A percentile compares a stretch with the other conserved stretches of the same genome.
phyloP scores from a whole-genome alignment of 2,888 invertebrate species.

The Gari tellinella region DNA sequence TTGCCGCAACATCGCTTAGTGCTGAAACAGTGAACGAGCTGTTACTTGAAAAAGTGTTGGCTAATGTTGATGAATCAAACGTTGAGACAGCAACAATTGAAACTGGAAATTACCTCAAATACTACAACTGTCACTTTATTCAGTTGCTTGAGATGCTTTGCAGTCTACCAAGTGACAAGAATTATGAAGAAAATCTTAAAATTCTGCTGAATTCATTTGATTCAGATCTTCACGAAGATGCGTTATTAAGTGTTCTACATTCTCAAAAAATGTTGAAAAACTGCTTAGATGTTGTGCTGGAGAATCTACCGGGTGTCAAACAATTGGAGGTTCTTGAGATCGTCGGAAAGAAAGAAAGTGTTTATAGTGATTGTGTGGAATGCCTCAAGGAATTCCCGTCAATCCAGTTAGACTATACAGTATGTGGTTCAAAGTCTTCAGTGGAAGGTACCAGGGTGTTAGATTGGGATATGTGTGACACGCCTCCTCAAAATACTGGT shows the following conservation, averaged over 20 bases:
- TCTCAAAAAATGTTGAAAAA: constrained; percentile 74
- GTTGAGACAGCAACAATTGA: neutral
- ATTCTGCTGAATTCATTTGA: constrained; percentile 53
- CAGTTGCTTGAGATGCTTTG: constrained; percentile 49
- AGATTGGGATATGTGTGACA: constrained; percentile 87
- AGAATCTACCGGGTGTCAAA: constrained; percentile 91
- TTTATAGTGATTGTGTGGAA: constrained; percentile 56
- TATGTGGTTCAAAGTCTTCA: constrained; percentile 86
- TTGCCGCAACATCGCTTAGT: neutral
- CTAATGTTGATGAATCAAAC: neutral
- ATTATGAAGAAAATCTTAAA: constrained; percentile 42
- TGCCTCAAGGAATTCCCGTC: constrained; percentile 89
- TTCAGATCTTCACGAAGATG: constrained; percentile 61
- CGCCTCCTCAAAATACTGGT: constrained; percentile 80
- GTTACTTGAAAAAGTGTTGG: constrained; percentile 1
- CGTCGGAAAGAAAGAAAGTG: constrained; percentile 28
- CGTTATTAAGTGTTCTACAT: constrained; percentile 51
- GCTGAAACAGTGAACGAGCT: neutral
- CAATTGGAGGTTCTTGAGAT: constrained; percentile 88
- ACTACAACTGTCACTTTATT: constrained; percentile 42
- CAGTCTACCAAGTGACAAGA: constrained; percentile 36
- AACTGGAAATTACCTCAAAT: constrained; percentile 9
- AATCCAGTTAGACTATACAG: constrained; percentile 87
- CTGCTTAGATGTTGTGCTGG: constrained; percentile 89
- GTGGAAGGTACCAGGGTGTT: constrained; percentile 87